Conservation (phyloP, 2,113 vertebrate genomes). For the Coreoperca whiteheadi region DNA sequence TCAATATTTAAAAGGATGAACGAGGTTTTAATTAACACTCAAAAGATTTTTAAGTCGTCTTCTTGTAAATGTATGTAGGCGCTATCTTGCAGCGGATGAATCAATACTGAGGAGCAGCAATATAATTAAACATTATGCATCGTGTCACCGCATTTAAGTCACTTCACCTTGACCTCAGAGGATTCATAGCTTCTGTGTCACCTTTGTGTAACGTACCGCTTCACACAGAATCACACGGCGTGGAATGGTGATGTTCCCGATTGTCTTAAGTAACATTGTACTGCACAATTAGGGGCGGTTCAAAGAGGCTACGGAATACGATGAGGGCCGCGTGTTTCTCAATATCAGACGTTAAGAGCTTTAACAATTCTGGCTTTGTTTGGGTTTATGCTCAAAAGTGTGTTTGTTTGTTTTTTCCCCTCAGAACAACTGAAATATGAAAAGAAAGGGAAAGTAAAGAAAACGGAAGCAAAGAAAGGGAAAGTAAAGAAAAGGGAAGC, state of each 20-base stretch:
- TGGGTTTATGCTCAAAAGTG: no score
- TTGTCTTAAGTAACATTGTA: no score
- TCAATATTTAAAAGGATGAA: constrained; percentile 25
- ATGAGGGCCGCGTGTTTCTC: no score
- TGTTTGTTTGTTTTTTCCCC: no score
- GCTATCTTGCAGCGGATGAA: neutral
- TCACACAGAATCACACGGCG: no score
- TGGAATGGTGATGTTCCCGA: no score
- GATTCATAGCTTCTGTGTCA: neutral
- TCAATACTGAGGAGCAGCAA: neutral
- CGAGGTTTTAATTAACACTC: constrained; percentile 31
- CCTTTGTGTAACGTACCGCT: neutral
- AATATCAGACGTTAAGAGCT: no score
- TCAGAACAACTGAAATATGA: neutral
- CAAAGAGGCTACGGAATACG: no score
- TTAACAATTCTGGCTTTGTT: no score
- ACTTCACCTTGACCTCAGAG: neutral
- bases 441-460: neutral
- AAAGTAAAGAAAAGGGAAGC: no score
- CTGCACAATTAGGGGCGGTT: no score
- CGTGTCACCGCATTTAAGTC: neutral
- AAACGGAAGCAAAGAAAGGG: no score
- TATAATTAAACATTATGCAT: neutral
- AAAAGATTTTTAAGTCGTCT: neutral
- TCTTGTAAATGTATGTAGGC: neutral